Conservation (phyloP, 2,888 invertebrate genomes). For the Mythimna vitellina region DNA sequence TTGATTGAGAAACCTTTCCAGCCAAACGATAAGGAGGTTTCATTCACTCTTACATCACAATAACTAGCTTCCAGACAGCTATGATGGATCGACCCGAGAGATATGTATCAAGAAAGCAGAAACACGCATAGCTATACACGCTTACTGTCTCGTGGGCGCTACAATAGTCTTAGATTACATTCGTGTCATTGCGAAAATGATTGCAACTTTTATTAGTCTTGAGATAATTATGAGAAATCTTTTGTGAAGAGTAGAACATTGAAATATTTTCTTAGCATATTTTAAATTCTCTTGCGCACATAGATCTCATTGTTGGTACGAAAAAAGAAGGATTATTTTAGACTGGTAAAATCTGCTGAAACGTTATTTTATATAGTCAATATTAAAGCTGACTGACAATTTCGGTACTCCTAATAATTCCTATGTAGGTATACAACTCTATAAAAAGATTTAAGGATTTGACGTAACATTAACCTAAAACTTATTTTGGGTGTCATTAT, state of each 20-base stretch:
- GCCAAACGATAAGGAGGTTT: constrained; percentile 44
- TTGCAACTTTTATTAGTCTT: constrained; percentile 49
- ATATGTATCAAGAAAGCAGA: constrained; percentile 61
- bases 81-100: constrained; percentile 63
- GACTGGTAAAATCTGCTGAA: not conserved
- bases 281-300: constrained; percentile 4
- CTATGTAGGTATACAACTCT: constrained; percentile 42
- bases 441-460: constrained; percentile 47
- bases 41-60: constrained; percentile 57
- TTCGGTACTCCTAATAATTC: constrained; percentile 41
- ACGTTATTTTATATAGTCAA: not conserved
- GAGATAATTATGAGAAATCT: constrained; percentile 52
- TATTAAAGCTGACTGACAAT: constrained; percentile 11
- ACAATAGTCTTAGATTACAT: constrained; percentile 59
- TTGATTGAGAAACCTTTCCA: constrained; percentile 57
- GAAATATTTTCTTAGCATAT: constrained; percentile 14
- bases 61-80: constrained; percentile 51
- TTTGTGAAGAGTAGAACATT: constrained; percentile 22
- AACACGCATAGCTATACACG: constrained; percentile 39
- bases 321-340: not conserved
- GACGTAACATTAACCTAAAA: constrained; percentile 53
- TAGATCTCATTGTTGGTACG: constrained; percentile 9
- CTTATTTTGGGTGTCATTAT: constrained; percentile 59
- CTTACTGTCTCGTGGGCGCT: constrained; percentile 55
- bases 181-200: constrained; percentile 52